These are phyloP conservation scores for Mesopsocus fuscifrons DNA, from an alignment of 2,888 invertebrate species.

Conservation along the genomic window DNA sequence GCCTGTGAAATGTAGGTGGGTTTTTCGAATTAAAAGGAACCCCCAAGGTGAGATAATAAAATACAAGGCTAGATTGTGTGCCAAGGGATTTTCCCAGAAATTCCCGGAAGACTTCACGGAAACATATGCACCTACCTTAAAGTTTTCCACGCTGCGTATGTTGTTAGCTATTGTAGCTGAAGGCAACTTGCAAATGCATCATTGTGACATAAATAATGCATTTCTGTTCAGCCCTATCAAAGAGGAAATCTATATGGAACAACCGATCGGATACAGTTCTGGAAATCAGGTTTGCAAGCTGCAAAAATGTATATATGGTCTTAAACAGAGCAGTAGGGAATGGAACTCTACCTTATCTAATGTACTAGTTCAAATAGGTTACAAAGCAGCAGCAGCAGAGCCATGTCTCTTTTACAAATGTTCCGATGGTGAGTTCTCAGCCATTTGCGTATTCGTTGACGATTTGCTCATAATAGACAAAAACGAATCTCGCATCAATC, in stretches of 20 bases:
- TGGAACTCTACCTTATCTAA: not conserved
- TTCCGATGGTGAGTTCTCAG: not conserved
- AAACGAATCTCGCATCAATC: not conserved
- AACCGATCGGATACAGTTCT: not conserved
- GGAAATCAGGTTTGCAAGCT: slow-evolving; percentile 3
- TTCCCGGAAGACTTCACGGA: not conserved
- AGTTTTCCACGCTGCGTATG: not conserved
- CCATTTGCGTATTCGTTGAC: slow-evolving; percentile 4
- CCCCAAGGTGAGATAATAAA: not conserved
- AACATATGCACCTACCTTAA: slow-evolving; percentile 3
- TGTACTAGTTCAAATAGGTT: not conserved
- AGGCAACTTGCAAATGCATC: not conserved
- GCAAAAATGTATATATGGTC: not conserved
- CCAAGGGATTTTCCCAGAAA: slow-evolving; percentile 5
- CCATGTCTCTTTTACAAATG: not conserved
- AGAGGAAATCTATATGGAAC: not conserved
- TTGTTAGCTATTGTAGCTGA: not conserved
- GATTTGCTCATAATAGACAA: slow-evolving; percentile 3
- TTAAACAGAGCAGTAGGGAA: not conserved
- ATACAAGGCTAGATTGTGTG: slow-evolving; percentile 1
- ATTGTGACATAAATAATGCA: not conserved
- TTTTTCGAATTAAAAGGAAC: not conserved
- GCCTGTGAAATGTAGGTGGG: slow-evolving; percentile 2
- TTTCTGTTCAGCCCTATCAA: not conserved
- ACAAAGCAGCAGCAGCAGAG: not conserved